phyloP scores from a whole-genome alignment of 2,797 vertebrate genomes.

The Aphelocoma californica region DNA sequence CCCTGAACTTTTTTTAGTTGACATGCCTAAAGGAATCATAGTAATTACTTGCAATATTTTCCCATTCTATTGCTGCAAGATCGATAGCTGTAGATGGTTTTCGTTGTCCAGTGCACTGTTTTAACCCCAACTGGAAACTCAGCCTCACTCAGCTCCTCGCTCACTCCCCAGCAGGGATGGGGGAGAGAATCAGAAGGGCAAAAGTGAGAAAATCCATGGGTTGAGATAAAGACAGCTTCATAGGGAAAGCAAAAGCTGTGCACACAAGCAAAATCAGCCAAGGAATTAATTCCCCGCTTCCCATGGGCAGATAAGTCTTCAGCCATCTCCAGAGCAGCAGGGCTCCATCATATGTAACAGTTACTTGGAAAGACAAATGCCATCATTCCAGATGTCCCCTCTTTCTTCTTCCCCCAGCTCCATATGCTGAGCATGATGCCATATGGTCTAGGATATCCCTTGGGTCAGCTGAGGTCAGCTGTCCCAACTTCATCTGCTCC shows the following conservation, averaged over 20 bases:
- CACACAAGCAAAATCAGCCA: background rate
- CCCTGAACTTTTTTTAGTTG: background rate
- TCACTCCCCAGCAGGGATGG: background rate
- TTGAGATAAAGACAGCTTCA: background rate
- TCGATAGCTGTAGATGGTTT: background rate
- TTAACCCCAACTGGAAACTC: background rate
- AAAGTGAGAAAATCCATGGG: background rate
- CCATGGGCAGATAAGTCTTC: background rate
- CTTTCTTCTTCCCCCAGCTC: background rate
- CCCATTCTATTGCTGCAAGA: background rate
- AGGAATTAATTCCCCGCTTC: background rate
- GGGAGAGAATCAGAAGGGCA: background rate
- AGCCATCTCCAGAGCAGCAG: background rate
- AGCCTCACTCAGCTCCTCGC: accelerated
- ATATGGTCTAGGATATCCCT: background rate
- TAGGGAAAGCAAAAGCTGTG: background rate
- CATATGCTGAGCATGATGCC: background rate
- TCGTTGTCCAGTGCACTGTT: background rate
- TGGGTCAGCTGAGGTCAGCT: background rate
- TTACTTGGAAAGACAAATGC: background rate
- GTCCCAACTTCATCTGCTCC: background rate
- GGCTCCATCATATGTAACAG: background rate
- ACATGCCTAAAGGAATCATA: background rate
- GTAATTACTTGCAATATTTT: background rate
- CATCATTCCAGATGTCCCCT: background rate